Evolutionary conservation across 2,113 vertebrate species (phyloP), one percentile per base, ranked within the genome.

Genomic region (Notiomystis cincta): DNA sequence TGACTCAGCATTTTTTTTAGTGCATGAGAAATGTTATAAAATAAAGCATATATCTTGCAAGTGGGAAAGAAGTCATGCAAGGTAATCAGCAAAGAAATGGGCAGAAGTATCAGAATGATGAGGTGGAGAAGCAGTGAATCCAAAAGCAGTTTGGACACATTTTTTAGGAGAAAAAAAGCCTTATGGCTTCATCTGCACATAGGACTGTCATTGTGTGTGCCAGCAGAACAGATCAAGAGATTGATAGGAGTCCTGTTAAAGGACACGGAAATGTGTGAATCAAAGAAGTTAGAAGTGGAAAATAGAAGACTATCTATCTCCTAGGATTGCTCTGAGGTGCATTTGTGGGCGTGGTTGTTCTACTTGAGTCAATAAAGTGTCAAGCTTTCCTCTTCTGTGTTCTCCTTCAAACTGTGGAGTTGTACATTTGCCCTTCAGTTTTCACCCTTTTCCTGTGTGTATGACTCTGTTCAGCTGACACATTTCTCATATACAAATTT

Each of bases 1-100:
- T 96, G 92, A 98, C 89, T 98, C 95, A 95, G 93, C 85, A 93
- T 73, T 96, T 97, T 83, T 85, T 97, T 97, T 76, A 96, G 71
- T 89, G 75, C 72, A 96, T 90, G 80, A 98, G 87, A 97, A 98
- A 94, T 3, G 3, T 66, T 82, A 87, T 90, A 88, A 97, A 95
- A 84, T 90, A 96, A 95, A 81, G n/a, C 50, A 57, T 95, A 28
- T 69, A 76, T 95, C 78, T 96, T 93, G 66, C 31, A 87, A 75
- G 18, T 47, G 45, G 11, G n/a, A 82, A 53, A 95, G 85, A 93
- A 94, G 35, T 64, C 40, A 90, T 47, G 56, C 56, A 60, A 81
- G 50, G 50, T 38, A 95, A 87, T 93, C 57, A 77, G 47, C 28
- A 85, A 88, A 96, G 92, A 89, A 95, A 94, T 60, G 21, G 51